Base-by-base conservation (phyloP, 2,888 invertebrate genomes). In the Geotrupes spiniger region DNA sequence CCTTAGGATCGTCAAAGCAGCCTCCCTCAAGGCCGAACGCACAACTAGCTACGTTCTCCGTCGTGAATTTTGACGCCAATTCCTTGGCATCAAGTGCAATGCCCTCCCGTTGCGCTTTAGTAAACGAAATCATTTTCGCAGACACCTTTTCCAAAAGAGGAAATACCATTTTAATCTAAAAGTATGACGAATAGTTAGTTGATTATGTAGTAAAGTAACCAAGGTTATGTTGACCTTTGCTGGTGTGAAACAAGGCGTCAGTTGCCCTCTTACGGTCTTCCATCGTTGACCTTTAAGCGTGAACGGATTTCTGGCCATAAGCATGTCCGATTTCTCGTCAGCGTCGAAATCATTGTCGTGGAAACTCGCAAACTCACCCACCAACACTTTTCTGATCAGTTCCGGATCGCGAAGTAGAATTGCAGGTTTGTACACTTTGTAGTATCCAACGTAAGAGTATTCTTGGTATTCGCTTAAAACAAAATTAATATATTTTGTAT, bases 211-310 rank as follows among this genome's bases (percentile, higher is more conserved):
- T 6, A 8, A 14, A 10, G 14, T 41, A 39, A 43, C 65, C n/a
- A n/a, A n/a, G n/a, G n/a, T n/a, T n/a, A n/a, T n/a, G n/a, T n/a
- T n/a, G n/a, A 76, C 75, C 49, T 78, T 76, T 29, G 71, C 73
- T 9, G 68, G 63, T 1, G 79, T 78, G 16, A 81, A 72, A 1
- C 75, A 75, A 0, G 78, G 71, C 1, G 78, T 75, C 10, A 80
- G 54, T 54, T 76, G 75, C 1, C 68, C 63, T 4, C 81, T 69
- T 1, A 74, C 62, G 1, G 67, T 64, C 48, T 76, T 76, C 80
- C 81, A 78, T 53, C 71, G 61, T n/a, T 73, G 66, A 1, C 77
- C 76, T 5, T 67, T 71, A 12, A 78, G 52, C 0, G 66, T 49
- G 52, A 81, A 77, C 0, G 77, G 75, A 66, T 77, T 76, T 36